Conservation (phyloP, 2,888 invertebrate genomes). For the Uloborus plumipes region DNA sequence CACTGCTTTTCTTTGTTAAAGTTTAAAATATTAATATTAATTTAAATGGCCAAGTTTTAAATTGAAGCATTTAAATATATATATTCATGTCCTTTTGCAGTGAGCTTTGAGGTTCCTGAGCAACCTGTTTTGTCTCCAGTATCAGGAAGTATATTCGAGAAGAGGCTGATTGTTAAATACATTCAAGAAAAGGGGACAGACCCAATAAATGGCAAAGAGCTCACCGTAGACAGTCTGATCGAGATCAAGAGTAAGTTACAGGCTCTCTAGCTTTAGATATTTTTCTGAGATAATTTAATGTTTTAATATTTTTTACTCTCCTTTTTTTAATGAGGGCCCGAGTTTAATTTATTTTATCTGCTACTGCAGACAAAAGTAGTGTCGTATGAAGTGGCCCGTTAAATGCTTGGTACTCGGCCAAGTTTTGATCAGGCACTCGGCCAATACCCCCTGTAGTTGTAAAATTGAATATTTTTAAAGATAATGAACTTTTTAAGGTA, state of each 20-base stretch:
- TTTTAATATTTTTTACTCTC: background rate
- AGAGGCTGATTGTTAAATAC: slow-evolving; percentile 94
- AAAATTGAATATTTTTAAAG: no score
- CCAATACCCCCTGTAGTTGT: no score
- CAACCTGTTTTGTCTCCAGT: slow-evolving; percentile 94
- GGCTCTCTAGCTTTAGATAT: background rate
- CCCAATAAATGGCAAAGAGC: slow-evolving; percentile 92
- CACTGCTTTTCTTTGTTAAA: no score
- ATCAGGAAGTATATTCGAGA: slow-evolving; percentile 97
- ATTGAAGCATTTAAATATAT: background rate
- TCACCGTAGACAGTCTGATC: slow-evolving; percentile 88
- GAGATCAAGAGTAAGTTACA: slow-evolving; percentile 85
- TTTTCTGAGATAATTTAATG: background rate
- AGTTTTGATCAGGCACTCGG: no score
- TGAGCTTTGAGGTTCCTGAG: slow-evolving; percentile 98
- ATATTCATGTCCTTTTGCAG: slow-evolving; percentile 74
- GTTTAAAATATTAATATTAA: no score
- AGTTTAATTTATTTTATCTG: no score
- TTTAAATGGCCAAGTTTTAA: background rate
- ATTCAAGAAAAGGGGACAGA: slow-evolving; percentile 96
- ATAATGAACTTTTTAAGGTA: no score
- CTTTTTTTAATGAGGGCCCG: background rate
- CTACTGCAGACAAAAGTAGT: no score
- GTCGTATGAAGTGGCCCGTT: no score
- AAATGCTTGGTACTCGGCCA: no score